Evolutionary conservation across 2,888 invertebrate species (phyloP), one percentile per base, ranked within the genome.

Genomic region (Amiota mariae): DNA sequence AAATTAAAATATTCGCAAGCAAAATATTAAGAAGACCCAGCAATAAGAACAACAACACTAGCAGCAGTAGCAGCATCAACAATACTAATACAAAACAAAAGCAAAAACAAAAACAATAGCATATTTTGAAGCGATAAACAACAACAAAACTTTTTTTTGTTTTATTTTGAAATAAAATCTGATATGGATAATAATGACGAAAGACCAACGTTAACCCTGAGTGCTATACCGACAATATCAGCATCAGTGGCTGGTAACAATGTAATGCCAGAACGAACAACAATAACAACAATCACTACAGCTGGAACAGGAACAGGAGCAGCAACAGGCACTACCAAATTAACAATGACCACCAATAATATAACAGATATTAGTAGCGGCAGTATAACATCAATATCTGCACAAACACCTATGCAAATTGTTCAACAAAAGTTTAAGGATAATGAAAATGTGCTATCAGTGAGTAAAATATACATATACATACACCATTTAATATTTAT

Each of bases 391-490:
- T 71, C 54, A 63, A 63, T 67, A 56, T 70, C 72, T 18, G 20
- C 49, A 20, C 70, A 77, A 13, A 75, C 74, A 12, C 71, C 81
- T 36, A 74, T 82, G 64, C 75, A 86, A 24, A 82, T 90, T 24
- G 87, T 89, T 11, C 87, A 89, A 75, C 86, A 89, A 73, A 89
- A 90, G 63, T 87, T 90, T 70, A 89, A 89, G 75, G 79, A 86
- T 15, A 87, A 87, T 18, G 90, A 90, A 79, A 85, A 79, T 51
- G 87, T 90, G 59, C 80, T 87, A 73, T 79, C 86, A 79, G 90
- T 90, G 86, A 80, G 85, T 78, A 36, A 36, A 6, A 36, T 20
- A n/a, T n/a, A n/a, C n/a, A n/a, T n/a, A n/a, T n/a, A n/a, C 18
- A 2, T n/a, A 15, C 18, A 2, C 8, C 12, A 15, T 15, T 12